Conservation (phyloP, 2,888 invertebrate species). For the Nomada ruficornis region DNA sequence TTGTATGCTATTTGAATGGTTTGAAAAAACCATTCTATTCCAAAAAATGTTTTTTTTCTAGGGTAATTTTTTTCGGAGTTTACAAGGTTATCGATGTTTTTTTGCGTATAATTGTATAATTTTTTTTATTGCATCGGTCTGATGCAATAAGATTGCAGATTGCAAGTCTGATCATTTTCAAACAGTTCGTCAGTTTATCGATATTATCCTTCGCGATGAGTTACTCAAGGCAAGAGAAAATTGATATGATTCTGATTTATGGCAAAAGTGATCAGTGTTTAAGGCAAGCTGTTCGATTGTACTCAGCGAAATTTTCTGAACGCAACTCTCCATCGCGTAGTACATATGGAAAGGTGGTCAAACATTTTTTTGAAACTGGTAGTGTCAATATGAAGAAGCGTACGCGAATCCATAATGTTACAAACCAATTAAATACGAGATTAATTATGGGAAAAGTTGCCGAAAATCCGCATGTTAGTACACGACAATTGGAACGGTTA, state of each 20-base stretch:
- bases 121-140: too few relatives aligned
- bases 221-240: conserved; percentile 16
- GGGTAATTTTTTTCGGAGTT: too few relatives aligned
- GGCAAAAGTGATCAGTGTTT: conserved; percentile 25
- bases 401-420: conserved; percentile 14
- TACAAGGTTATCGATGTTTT: too few relatives aligned
- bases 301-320: conserved; percentile 11
- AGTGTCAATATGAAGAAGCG: conserved; percentile 5
- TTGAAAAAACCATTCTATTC: too few relatives aligned
- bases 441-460: conserved; percentile 21
- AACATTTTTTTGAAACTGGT: conserved; percentile 15
- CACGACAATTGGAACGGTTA: conserved; percentile 14
- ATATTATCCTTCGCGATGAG: neutral
- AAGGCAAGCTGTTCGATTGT: conserved; percentile 16
- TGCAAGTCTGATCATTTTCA: neutral
- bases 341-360: conserved; percentile 21
- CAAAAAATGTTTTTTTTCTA: too few relatives aligned
- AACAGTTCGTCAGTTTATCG: conserved; percentile 1
- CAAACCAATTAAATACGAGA: conserved; percentile 5
- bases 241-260: conserved; percentile 10
- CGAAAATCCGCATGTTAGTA: conserved; percentile 27
- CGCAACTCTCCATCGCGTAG: conserved; percentile 2
- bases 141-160: too few relatives aligned
- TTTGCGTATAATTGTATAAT: too few relatives aligned
- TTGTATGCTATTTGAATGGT: too few relatives aligned